Evolutionary conservation across 2,888 invertebrate genomes (phyloP), one percentile per base, ranked within the genome.

Genomic region (Drosophila kanekoi): DNA sequence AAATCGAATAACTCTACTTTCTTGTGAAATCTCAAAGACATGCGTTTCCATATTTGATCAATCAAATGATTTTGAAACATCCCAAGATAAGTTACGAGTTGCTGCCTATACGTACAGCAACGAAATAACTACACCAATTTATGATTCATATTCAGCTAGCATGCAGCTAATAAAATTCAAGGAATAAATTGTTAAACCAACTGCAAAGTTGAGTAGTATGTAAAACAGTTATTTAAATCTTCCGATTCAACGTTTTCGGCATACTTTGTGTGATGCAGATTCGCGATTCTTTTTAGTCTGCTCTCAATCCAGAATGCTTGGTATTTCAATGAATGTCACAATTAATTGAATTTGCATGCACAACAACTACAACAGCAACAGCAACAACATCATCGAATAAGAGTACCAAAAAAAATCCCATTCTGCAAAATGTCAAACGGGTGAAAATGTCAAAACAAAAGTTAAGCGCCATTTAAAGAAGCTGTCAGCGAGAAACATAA

Each of bases 391-490:
- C n/a, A 43, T 16, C 10, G 43, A 32, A 38, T 16, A 52, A 37
- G 28, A 61, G 10, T 11, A 32, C 47, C 32, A 14, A 41, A 49
- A 53, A 53, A 43, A 54, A 40, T 38, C n/a, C 8, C 35, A 63
- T 49, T 63, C 13, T 47, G 59, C 35, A 64, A 77, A 81, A 79
- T 76, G 82, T 87, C 87, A 87, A 71, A 68, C 35, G 52, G 63
- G 59, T 57, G 37, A 69, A 74, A 73, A 80, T 77, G 81, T 77
- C 79, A 79, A 72, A 71, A 69, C 69, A 72, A 65, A 72, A 77
- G 79, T 79, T 89, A 89, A 89, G 88, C 88, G 88, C 88, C 88
- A 89, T 85, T 89, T 87, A 87, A 87, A 77, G 79, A 84, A 78
- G 81, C 88, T 89, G 90, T 89, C 89, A 89, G 65, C 48, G 67